A percentile compares a stretch with the other conserved stretches of the same genome.
These are phyloP conservation scores for Chiloscyllium plagiosum DNA, from an alignment of 2,113 vertebrate genomes.

Conservation along the genomic window DNA sequence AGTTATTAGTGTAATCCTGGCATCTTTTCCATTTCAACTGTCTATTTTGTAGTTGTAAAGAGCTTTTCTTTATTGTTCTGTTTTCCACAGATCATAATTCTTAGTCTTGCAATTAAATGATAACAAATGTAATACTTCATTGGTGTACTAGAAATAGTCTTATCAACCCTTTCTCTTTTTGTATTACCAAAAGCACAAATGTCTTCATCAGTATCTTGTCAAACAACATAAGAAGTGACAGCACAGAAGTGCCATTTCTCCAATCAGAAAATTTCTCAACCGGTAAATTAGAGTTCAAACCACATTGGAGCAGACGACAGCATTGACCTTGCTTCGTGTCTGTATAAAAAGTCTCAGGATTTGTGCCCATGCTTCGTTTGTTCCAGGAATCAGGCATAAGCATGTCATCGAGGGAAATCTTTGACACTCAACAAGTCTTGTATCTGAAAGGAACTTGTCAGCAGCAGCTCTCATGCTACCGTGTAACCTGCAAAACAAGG, in stretches of 20 bases:
- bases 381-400: conserved; percentile 31
- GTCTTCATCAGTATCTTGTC: conserved; percentile 35
- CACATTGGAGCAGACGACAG: conserved; percentile 20
- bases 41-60: not conserved
- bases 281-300: conserved; percentile 34
- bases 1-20: conserved; percentile 6
- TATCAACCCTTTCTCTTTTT: not conserved
- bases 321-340: conserved; percentile 6
- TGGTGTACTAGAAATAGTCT: not conserved
- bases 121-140: not conserved
- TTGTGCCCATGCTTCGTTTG: conserved; percentile 15
- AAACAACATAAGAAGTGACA: conserved; percentile 6
- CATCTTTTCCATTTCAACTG: conserved; percentile 1
- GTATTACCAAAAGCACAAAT: conserved; percentile 17
- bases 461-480: conserved; percentile 10
- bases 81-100: conserved; percentile 15
- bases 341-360: conserved; percentile 27
- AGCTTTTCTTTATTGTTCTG: not conserved
- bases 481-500: conserved; percentile 33
- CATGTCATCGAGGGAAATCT: conserved; percentile 33
- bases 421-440: conserved; percentile 14
- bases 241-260: not conserved
- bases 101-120: not conserved
- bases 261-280: conserved; percentile 28
- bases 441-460: conserved; percentile 26